Conservation (phyloP, 2,113 vertebrate genomes). For the Eolophus roseicapilla region DNA sequence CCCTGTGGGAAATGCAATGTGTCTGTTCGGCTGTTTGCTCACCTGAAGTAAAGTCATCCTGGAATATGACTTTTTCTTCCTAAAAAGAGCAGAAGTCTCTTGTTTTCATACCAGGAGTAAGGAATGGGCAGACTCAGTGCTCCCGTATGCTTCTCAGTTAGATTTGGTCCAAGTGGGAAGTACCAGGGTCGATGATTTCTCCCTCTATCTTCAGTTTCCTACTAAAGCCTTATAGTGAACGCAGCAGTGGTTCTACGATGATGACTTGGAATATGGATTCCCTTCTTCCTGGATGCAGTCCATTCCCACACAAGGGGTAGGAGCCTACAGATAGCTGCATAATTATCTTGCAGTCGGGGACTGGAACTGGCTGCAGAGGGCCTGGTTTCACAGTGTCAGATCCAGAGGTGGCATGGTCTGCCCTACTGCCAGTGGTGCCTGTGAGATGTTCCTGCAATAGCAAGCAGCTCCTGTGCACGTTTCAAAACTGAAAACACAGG, state of each 20-base stretch:
- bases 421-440: neutral
- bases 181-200: neutral
- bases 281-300: neutral
- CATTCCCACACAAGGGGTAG: neutral
- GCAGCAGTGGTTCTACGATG: neutral
- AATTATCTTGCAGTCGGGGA: neutral
- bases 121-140: neutral
- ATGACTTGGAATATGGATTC: neutral
- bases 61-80: neutral
- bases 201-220: neutral
- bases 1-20: neutral
- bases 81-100: neutral
- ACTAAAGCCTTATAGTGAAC: neutral
- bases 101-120: neutral
- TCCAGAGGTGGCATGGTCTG: accelerated
- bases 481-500: neutral
- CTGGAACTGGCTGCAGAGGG: neutral
- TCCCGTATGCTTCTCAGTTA: neutral
- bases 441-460: neutral
- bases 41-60: neutral
- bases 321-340: neutral
- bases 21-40: neutral
- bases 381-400: neutral
- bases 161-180: neutral
- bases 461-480: neutral